phyloP scores from a whole-genome alignment of 2,888 invertebrate species.

The Cataglyphis albicans region DNA sequence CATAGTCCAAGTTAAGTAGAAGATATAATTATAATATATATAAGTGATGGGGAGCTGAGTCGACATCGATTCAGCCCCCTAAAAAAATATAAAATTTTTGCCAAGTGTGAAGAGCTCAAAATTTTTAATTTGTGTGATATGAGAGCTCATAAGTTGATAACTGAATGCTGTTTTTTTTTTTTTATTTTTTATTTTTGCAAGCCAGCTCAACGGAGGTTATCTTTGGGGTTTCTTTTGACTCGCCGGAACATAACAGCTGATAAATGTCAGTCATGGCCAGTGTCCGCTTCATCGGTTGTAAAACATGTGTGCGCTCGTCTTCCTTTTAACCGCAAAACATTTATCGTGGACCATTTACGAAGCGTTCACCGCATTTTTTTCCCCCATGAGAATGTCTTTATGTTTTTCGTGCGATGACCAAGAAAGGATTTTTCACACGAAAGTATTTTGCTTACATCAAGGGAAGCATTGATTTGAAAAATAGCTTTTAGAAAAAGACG shows the following conservation, averaged over 20 bases:
- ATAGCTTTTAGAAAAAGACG: background rate
- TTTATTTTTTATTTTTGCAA: background rate
- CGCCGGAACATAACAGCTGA: slow-evolving; percentile 20
- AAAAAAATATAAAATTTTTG: background rate
- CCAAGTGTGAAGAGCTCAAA: background rate
- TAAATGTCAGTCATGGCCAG: slow-evolving; percentile 37
- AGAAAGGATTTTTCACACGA: background rate
- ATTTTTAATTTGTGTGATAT: background rate
- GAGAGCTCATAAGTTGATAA: background rate
- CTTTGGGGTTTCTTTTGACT: slow-evolving; percentile 22
- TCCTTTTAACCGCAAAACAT: slow-evolving; percentile 38
- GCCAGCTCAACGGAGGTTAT: background rate
- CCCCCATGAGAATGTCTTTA: slow-evolving; percentile 16
- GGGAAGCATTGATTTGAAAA: slow-evolving; percentile 19
- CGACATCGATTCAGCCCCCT: background rate
- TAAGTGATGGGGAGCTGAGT: background rate
- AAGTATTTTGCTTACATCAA: slow-evolving; percentile 5
- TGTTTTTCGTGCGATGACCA: background rate
- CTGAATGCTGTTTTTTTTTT: background rate
- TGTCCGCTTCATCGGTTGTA: slow-evolving; percentile 45
- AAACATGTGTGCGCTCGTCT: slow-evolving; percentile 40
- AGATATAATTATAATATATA: background rate
- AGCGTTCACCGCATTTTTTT: slow-evolving; percentile 4
- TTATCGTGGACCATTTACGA: background rate
- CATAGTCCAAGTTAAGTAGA: background rate